phyloP scores from a whole-genome alignment of 2,113 vertebrate genomes.

The Leucopternis melanops region DNA sequence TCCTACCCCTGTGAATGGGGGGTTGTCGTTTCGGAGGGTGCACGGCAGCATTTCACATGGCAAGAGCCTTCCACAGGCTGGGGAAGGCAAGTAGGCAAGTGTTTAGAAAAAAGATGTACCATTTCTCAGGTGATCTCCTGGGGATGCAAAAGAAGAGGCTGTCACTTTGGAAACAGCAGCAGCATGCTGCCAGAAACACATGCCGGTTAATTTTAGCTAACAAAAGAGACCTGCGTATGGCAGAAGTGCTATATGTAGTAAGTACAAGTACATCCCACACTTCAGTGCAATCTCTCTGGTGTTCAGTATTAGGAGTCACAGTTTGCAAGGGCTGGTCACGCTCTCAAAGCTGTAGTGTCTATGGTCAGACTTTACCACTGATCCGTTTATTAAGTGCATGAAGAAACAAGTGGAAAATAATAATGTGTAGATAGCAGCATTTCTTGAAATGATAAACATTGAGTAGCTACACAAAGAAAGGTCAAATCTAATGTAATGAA shows the following conservation, averaged over 20 bases:
- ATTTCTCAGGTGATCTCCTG: not conserved
- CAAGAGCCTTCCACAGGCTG: not conserved
- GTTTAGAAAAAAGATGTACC: not conserved
- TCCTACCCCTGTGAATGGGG: not conserved
- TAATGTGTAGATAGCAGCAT: not conserved
- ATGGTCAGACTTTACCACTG: not conserved
- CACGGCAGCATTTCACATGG: not conserved
- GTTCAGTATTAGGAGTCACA: not conserved
- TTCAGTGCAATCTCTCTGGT: not conserved
- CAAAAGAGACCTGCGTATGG: not conserved
- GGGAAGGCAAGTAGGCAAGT: not conserved
- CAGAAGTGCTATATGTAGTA: not conserved
- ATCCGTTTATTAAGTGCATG: not conserved
- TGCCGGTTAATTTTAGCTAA: slow-evolving; percentile 53
- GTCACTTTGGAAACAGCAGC: slow-evolving; percentile 51
- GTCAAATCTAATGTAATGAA: not conserved
- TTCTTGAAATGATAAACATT: not conserved
- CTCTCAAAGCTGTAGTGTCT: not conserved
- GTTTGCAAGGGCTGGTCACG: not conserved
- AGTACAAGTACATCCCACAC: not conserved
- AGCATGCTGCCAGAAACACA: not conserved
- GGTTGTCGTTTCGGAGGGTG: not conserved
- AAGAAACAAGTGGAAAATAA: not conserved
- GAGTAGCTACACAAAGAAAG: not conserved
- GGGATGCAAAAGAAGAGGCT: slow-evolving; percentile 9